Base-by-base conservation (phyloP, 2,888 invertebrate genomes). In the Patella ulyssiponensis region DNA sequence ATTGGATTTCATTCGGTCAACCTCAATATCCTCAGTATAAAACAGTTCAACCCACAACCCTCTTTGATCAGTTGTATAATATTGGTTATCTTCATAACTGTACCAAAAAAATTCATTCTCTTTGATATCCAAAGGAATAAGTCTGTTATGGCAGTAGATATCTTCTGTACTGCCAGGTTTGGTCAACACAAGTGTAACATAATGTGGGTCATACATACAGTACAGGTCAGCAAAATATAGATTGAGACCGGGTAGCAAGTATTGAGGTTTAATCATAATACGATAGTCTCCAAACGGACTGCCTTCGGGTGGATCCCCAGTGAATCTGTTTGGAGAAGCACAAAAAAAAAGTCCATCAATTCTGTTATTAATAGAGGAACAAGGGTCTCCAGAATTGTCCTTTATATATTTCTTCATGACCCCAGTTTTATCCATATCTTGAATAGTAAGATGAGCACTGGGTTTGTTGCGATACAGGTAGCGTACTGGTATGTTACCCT, bases 381-480 rank as follows among this genome's bases (percentile, higher is more conserved):
- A 15, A 1, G 44, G 33, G 64, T 74, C 74, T 44, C 74, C 74
- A n/a, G 51, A 23, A 12, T 74, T 51, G 9, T 74, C 74, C 23
- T 74, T 74, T 7, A 51, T 17, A 44, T 64, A 51, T 52, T 74
- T 74, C 69, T 58, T 20, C 74, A 74, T 74, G 52, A 74, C 4
- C 3, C 64, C 64, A 23, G 64, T 64, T 23, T n/a, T 14, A 3
- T 20, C 7, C 44, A 14, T 44, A 7, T 69, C 17, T 17, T 51
- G 33, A 64, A 51, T 51, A 9, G 58, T 64, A 17, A 23, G 52
- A 51, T 74, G 69, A 20, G 7, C 44, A 5, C 44, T 33, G 20
- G 74, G 74, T 69, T 74, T 74, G 52, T 74, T 74, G n/a, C 74
- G 74, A 23, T 74, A 74, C 2, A 74, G 44, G 12, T 44, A 14